A percentile compares a stretch with the other conserved stretches of the same genome.
Evolutionary conservation across 1,140 invertebrate genomes (phyloP).

Genomic region (Nephila pilipes): DNA sequence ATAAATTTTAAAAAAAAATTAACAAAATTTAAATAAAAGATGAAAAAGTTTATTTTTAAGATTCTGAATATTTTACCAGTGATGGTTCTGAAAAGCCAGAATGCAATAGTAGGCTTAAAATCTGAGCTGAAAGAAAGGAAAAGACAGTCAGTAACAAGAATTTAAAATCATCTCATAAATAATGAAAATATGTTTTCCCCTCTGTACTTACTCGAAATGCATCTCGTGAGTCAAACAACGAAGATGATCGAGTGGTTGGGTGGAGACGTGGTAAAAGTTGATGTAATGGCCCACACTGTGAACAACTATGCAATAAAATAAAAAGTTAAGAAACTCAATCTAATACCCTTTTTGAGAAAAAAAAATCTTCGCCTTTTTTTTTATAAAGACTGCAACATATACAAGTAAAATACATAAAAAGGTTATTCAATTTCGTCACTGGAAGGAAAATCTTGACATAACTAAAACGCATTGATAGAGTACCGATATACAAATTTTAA

Average conservation of each 20-base stretch:
- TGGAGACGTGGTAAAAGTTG: slow-evolving; percentile 99
- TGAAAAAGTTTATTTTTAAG: no score
- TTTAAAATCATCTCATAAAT: not conserved
- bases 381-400: no score
- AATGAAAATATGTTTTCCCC: no score
- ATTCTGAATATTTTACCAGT: slow-evolving; percentile 86
- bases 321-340: not conserved
- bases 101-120: slow-evolving; percentile 93
- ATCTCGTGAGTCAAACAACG: slow-evolving; percentile 97
- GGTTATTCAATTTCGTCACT: no score
- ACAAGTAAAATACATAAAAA: no score
- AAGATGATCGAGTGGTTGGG: slow-evolving; percentile 96
- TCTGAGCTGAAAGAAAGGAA: slow-evolving; percentile 84
- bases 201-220: slow-evolving; percentile 86
- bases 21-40: no score
- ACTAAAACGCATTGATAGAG: no score
- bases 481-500: no score
- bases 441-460: no score
- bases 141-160: not conserved
- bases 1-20: no score
- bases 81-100: slow-evolving; percentile 96
- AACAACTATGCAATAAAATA: slow-evolving; percentile 84
- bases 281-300: slow-evolving; percentile 97
- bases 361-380: not conserved
- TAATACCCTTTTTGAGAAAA: not conserved